A percentile compares a stretch with the other conserved stretches of the same genome.
Evolutionary conservation across 1,140 invertebrate species (phyloP).

Genomic region (Hermetia illucens): DNA sequence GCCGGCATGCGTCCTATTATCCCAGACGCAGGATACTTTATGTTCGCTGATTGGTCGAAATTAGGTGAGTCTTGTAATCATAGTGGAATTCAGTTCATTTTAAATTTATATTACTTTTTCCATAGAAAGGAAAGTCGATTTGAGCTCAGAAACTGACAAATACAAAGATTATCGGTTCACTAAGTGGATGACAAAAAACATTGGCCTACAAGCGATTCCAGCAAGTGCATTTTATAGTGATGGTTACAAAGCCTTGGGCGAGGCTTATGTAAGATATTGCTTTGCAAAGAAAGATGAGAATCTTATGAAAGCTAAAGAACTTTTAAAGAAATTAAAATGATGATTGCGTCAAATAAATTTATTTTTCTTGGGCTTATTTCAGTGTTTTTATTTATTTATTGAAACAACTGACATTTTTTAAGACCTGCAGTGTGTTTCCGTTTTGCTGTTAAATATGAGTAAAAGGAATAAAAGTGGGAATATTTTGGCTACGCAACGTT

Average conservation of each 20-base stretch:
- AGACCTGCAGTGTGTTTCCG: no score
- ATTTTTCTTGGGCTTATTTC: not conserved
- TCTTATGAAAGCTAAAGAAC: conserved; percentile 49
- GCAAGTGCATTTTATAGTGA: conserved; percentile 84
- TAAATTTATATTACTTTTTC: conserved; percentile 17
- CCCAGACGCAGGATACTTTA: conserved; percentile 94
- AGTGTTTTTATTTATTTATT: not conserved
- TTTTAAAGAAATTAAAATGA: conserved; percentile 44
- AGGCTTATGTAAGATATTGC: conserved; percentile 82
- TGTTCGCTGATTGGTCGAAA: conserved; percentile 83
- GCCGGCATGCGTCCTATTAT: conserved; percentile 82
- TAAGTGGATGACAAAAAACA: conserved; percentile 88
- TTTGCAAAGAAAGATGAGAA: conserved; percentile 86
- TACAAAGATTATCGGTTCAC: conserved; percentile 85
- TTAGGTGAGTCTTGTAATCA: conserved; percentile 36
- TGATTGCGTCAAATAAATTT: not conserved
- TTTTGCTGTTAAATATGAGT: no score
- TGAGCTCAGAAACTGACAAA: conserved; percentile 50
- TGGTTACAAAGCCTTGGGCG: conserved; percentile 66
- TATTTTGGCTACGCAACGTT: no score
- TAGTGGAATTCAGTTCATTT: not conserved
- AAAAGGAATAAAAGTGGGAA: no score
- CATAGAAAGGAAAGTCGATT: conserved; percentile 45
- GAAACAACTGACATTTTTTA: no score
- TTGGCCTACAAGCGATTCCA: conserved; percentile 87